Conservation (phyloP, 2,797 vertebrate species). For the Oreochromis mossambicus region DNA sequence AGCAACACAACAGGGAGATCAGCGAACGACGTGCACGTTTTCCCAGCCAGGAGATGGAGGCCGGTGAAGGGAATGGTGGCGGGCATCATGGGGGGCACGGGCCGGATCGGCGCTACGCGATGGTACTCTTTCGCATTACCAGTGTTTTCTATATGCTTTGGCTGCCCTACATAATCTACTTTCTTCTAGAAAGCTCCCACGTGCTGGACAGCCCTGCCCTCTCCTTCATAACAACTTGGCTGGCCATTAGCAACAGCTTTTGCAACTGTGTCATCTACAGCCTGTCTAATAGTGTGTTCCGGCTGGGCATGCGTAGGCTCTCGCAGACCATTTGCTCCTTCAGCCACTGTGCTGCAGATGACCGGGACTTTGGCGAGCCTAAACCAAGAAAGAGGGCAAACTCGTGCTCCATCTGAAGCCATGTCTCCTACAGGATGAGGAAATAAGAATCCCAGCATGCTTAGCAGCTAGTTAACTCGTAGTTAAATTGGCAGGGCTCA, state of each 20-base stretch:
- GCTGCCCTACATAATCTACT: conserved; percentile 98
- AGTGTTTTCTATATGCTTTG: conserved; percentile 98
- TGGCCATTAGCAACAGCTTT: conserved; percentile 99
- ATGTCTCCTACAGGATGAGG: neutral
- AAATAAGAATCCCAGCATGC: conserved; percentile 12
- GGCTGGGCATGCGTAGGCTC: conserved; percentile 91
- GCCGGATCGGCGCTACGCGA: conserved; percentile 93
- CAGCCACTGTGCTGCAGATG: conserved; percentile 80
- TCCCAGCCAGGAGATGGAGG: conserved; percentile 90
- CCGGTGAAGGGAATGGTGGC: conserved; percentile 74
- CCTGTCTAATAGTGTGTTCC: conserved; percentile 97
- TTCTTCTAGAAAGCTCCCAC: conserved; percentile 94
- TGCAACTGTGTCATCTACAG: conserved; percentile 99
- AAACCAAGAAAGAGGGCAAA: conserved; percentile 93
- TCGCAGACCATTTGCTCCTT: conserved; percentile 92
- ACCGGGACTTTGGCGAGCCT: conserved; percentile 85
- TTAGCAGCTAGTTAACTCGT: conserved; percentile 21
- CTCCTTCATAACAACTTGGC: conserved; percentile 97
- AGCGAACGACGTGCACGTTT: conserved; percentile 93
- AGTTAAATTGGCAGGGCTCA: neutral
- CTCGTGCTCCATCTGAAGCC: conserved; percentile 90
- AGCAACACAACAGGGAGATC: conserved; percentile 98
- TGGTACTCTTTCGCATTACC: conserved; percentile 97
- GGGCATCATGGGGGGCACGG: conserved; percentile 85
- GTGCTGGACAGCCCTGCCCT: conserved; percentile 89